Percentiles rank a stretch among this genome's conserved stretches.
phyloP scores from a whole-genome alignment of 2,113 vertebrate species.

The Phrynocephalus versicolor region DNA sequence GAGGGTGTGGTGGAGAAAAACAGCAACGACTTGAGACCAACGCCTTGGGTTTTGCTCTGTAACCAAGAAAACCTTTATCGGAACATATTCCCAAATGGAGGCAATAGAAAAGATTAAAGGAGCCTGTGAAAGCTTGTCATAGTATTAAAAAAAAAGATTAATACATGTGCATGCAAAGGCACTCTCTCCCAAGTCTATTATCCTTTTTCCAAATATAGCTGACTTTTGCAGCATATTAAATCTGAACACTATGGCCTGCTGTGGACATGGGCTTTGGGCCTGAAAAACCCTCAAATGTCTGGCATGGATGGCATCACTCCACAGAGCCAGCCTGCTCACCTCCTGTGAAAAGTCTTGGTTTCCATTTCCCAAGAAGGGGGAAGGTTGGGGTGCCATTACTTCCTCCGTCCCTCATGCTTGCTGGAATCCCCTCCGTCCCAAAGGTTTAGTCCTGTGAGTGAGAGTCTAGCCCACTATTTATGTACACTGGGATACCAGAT shows the following conservation, averaged over 20 bases:
- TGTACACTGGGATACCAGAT: background rate
- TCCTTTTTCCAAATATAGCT: background rate
- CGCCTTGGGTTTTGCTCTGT: conserved; percentile 26
- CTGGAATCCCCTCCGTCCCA: background rate
- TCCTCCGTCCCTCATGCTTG: background rate
- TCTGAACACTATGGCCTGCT: background rate
- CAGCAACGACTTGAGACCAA: conserved; percentile 3
- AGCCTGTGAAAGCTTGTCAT: background rate
- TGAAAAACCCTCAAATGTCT: background rate
- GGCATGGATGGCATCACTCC: background rate
- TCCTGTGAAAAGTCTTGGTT: background rate
- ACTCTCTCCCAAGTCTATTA: background rate
- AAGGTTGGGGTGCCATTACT: too few species aligned
- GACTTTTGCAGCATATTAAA: background rate
- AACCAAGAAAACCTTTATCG: background rate
- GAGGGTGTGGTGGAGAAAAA: background rate
- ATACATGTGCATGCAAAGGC: too few species aligned
- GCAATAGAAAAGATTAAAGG: background rate
- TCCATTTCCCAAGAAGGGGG: too few species aligned
- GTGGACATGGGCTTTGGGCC: background rate
- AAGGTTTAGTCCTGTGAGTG: background rate
- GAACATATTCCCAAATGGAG: background rate
- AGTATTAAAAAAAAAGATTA: background rate
- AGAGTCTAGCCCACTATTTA: background rate
- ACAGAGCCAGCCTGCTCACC: too few species aligned